Percentiles rank a stretch among this genome's conserved stretches.
Conservation (phyloP, 2,113 vertebrate genomes). For the Hystrix cristata region DNA sequence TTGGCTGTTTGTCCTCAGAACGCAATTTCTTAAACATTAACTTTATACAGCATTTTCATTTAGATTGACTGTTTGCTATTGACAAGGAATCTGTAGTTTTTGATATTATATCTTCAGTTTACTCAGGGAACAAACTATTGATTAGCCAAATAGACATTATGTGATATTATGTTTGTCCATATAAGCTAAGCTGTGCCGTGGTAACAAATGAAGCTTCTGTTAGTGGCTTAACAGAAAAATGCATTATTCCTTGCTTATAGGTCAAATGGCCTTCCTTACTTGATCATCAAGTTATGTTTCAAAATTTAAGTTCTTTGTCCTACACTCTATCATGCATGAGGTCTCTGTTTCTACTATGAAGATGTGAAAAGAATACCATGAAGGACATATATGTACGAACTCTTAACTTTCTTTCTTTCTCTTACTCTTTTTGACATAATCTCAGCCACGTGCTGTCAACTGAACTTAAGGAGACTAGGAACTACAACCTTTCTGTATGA, state of each 20-base stretch:
- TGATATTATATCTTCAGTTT: not conserved
- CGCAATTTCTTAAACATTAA: not conserved
- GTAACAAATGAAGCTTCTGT: conserved; percentile 23
- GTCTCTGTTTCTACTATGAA: not conserved
- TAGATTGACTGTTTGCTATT: not conserved
- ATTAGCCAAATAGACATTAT: not conserved
- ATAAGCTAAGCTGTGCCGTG: not conserved
- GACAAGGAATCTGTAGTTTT: not conserved
- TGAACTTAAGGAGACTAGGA: not conserved
- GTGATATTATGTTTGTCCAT: not conserved
- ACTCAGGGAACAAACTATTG: not conserved
- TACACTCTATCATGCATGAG: not conserved
- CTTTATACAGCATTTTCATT: not conserved
- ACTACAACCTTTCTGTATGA: not conserved
- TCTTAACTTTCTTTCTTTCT: not conserved
- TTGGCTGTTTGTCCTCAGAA: not conserved
- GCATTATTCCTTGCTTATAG: not conserved
- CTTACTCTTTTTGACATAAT: not conserved
- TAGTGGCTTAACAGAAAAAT: not conserved
- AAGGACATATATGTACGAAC: not conserved
- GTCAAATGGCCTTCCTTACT: not conserved
- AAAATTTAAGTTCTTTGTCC: not conserved
- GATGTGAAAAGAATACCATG: not conserved
- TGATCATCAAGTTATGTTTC: not conserved
- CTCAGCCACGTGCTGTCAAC: not conserved